phyloP scores from a whole-genome alignment of 2,797 vertebrate genomes.

The Heteromormyrus szaboi region DNA sequence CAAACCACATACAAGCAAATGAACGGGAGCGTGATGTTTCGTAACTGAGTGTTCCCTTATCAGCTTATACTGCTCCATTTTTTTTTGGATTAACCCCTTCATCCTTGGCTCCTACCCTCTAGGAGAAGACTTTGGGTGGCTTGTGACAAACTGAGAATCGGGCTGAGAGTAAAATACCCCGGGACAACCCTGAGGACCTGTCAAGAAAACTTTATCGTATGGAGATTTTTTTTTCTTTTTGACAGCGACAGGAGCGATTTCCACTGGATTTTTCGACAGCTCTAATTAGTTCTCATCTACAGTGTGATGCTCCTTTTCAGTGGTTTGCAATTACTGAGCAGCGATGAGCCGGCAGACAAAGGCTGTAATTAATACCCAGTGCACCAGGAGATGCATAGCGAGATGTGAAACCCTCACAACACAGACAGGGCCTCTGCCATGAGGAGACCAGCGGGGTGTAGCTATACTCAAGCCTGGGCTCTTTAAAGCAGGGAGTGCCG shows the following conservation, averaged over 20 bases:
- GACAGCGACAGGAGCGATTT: constrained; percentile 11
- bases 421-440: background rate
- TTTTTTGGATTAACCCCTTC: background rate
- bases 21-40: background rate
- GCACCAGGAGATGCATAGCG: constrained; percentile 25
- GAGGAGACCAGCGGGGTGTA: background rate
- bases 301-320: constrained; percentile 30
- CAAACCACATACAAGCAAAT: background rate
- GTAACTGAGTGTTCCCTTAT: too few relatives aligned
- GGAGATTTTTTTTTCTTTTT: constrained; percentile 11
- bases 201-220: constrained; percentile 10
- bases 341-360: constrained; percentile 46
- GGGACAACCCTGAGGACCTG: constrained; percentile 44
- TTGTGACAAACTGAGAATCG: constrained; percentile 54
- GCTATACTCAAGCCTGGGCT: background rate
- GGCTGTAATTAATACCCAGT: constrained; percentile 31
- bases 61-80: background rate
- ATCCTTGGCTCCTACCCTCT: constrained; percentile 56
- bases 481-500: background rate
- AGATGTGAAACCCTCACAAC: constrained; percentile 22
- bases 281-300: constrained; percentile 28
- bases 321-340: constrained; percentile 43
- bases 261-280: constrained; percentile 38
- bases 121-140: constrained; percentile 67
- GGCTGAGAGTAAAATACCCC: constrained; percentile 56